Evolutionary conservation across 2,888 invertebrate genomes (phyloP).

Genomic region (Andrena bucephala): DNA sequence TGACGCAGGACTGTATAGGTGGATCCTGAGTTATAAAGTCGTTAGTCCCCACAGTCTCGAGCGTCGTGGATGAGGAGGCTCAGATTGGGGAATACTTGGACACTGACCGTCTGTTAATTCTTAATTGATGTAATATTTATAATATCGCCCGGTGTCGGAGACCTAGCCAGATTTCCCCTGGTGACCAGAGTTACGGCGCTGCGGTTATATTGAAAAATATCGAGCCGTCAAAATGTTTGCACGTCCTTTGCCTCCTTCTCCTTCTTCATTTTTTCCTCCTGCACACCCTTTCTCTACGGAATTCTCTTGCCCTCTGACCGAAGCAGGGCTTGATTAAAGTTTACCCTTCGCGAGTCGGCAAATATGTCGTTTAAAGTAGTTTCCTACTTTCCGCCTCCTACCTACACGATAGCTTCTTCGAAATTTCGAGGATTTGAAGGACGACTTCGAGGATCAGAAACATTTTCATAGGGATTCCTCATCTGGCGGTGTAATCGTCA

Average conservation of each 20-base stretch:
- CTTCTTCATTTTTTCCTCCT: slow-evolving; percentile 51
- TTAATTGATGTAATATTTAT: slow-evolving; percentile 83
- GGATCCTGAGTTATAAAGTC: slow-evolving; percentile 71
- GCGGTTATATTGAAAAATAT: slow-evolving; percentile 82
- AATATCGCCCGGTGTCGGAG: slow-evolving; percentile 74
- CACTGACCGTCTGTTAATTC: slow-evolving; percentile 73
- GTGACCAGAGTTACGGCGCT: slow-evolving; percentile 76
- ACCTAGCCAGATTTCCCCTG: slow-evolving; percentile 81
- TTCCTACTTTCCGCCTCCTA: slow-evolving; percentile 25
- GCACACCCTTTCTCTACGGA: slow-evolving; percentile 53
- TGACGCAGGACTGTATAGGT: slow-evolving; percentile 36
- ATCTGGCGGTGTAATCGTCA: too few relatives aligned
- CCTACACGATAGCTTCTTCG: slow-evolving; percentile 10
- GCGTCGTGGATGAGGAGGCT: slow-evolving; percentile 23
- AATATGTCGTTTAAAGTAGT: slow-evolving; percentile 68
- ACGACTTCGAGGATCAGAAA: background rate
- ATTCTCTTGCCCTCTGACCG: slow-evolving; percentile 60
- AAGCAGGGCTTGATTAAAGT: slow-evolving; percentile 77
- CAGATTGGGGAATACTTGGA: slow-evolving; percentile 35
- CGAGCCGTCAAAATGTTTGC: slow-evolving; percentile 76
- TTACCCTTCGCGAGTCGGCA: slow-evolving; percentile 68
- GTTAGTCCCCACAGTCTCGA: slow-evolving; percentile 67
- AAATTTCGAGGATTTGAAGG: background rate
- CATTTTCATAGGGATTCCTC: too few relatives aligned
- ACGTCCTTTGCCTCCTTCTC: slow-evolving; percentile 65